phyloP scores from a whole-genome alignment of 1,140 invertebrate species.

The Marisa cornuarietis region DNA sequence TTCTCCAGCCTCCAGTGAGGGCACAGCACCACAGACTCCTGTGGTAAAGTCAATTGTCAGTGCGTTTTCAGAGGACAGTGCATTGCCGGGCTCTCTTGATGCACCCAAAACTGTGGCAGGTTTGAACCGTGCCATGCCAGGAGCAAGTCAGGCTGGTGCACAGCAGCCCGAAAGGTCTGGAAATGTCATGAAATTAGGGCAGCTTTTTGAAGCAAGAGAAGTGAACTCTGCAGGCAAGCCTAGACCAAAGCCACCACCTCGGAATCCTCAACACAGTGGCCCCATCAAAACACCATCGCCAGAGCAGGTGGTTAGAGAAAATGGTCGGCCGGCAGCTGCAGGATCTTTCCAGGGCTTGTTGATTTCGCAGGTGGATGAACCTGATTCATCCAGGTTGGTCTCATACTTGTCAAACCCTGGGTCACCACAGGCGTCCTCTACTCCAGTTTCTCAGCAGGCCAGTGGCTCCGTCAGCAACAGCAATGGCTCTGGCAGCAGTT shows the following conservation, averaged over 20 bases:
- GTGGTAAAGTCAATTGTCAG: conserved; percentile 21
- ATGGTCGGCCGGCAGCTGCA: neutral
- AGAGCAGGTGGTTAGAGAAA: neutral
- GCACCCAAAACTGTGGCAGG: no score
- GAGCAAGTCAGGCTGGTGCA: no score
- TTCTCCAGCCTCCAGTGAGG: conserved; percentile 60
- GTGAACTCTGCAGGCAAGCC: neutral
- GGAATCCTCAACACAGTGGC: neutral
- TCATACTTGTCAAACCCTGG: neutral
- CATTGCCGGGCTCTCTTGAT: neutral
- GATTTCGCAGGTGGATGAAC: neutral
- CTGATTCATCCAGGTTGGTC: neutral
- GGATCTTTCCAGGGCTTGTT: neutral
- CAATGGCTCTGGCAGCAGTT: neutral
- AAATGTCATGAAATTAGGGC: no score
- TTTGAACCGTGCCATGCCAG: no score
- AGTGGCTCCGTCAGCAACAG: neutral
- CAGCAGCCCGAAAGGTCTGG: no score
- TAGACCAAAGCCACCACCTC: conserved; percentile 8
- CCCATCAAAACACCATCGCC: neutral
- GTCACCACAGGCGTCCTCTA: neutral
- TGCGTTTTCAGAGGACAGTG: neutral
- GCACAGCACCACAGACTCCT: conserved; percentile 24
- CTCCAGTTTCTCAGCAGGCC: neutral
- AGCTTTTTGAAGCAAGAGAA: no score